Conservation (phyloP, 2,888 invertebrate species). For the Cepaea hortensis region DNA sequence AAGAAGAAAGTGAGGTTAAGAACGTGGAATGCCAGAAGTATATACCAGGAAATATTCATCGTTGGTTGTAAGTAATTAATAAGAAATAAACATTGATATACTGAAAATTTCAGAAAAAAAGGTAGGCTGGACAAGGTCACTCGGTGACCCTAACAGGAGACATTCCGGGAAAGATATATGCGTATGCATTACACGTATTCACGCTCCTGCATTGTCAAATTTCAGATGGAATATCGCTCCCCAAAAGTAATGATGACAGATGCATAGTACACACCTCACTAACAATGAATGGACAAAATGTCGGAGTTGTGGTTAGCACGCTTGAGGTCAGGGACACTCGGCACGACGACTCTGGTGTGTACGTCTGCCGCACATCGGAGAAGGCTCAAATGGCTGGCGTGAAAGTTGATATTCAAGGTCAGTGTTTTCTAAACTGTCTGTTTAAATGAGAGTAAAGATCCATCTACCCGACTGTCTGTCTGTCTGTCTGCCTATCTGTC, state of each 20-base stretch:
- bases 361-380: constrained; percentile 59
- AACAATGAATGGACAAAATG: constrained; percentile 43
- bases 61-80: no score
- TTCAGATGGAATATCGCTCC: constrained; percentile 50
- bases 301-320: constrained; percentile 56
- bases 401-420: constrained; percentile 52
- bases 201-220: background rate
- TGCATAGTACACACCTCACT: constrained; percentile 56
- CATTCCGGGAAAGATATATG: no score
- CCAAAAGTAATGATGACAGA: constrained; percentile 45
- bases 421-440: background rate
- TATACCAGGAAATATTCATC: no score
- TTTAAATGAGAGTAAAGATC: no score
- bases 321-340: constrained; percentile 55
- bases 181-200: background rate
- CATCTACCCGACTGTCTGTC: no score
- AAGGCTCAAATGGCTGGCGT: constrained; percentile 58
- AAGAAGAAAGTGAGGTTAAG: no score
- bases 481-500: no score
- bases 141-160: no score
- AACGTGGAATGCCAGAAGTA: no score
- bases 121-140: no score
- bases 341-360: constrained; percentile 57
- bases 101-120: no score
- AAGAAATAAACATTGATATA: no score